Conservation (phyloP, 2,113 vertebrate species). For the Salminus brasiliensis region DNA sequence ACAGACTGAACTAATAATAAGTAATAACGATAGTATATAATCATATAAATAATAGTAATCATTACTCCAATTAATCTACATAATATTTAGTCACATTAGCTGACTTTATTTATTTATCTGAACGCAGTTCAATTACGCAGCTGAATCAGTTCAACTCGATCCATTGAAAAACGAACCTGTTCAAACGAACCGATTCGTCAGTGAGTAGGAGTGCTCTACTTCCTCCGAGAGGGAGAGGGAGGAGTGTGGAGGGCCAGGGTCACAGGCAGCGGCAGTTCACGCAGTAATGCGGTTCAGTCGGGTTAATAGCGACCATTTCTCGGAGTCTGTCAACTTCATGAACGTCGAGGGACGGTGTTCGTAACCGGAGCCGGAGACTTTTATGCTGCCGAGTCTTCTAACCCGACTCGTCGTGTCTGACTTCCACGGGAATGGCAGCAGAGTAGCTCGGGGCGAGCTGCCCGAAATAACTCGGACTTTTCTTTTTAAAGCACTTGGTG, state of each 20-base stretch:
- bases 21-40: no score
- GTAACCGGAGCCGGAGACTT: conserved; percentile 60
- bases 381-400: conserved; percentile 21
- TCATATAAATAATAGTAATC: no score
- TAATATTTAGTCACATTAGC: no score
- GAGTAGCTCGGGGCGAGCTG: conserved; percentile 52
- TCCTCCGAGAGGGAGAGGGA: not conserved
- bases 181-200: not conserved
- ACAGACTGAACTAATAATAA: no score
- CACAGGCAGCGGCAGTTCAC: not conserved
- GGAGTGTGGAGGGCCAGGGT: not conserved
- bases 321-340: conserved; percentile 42
- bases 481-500: conserved; percentile 13
- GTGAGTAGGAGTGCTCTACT: not conserved
- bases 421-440: conserved; percentile 64
- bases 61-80: no score
- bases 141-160: not conserved
- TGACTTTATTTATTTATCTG: no score
- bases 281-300: not conserved
- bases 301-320: not conserved
- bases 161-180: not conserved
- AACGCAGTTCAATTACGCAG: no score
- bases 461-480: conserved; percentile 3
- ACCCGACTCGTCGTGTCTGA: not conserved
- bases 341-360: conserved; percentile 49